phyloP scores from a whole-genome alignment of 2,113 vertebrate genomes.

The Oplegnathus fasciatus region DNA sequence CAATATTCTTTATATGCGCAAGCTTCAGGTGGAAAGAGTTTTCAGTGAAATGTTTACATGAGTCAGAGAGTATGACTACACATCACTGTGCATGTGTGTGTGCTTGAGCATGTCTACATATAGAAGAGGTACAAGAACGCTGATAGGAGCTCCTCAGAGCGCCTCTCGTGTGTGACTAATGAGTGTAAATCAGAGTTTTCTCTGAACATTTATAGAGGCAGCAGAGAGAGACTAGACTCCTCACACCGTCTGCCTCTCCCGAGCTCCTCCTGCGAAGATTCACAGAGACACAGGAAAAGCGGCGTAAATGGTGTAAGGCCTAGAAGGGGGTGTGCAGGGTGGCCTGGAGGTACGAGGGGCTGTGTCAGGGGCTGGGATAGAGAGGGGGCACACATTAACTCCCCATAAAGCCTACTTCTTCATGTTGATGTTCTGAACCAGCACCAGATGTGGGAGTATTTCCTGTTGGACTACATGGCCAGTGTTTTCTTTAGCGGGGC shows the following conservation, averaged over 20 bases:
- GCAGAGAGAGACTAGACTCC: slow-evolving; percentile 26
- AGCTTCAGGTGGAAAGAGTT: slow-evolving; percentile 23
- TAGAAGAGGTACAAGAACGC: slow-evolving; percentile 28
- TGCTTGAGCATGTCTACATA: slow-evolving; percentile 2
- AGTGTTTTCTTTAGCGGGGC: slow-evolving; percentile 81
- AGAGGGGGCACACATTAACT: slow-evolving; percentile 75
- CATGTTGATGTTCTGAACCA: slow-evolving; percentile 84
- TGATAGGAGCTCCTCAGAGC: slow-evolving; percentile 44
- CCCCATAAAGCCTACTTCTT: slow-evolving; percentile 79
- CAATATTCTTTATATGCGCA: slow-evolving; percentile 4
- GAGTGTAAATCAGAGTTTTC: slow-evolving; percentile 51
- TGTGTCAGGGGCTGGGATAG: slow-evolving; percentile 48
- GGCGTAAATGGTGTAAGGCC: slow-evolving; percentile 18
- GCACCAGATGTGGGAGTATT: slow-evolving; percentile 87
- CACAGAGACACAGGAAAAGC: slow-evolving; percentile 64
- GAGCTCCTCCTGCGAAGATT: slow-evolving; percentile 21
- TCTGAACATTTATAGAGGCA: slow-evolving; percentile 69
- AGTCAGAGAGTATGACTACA: slow-evolving; percentile 27
- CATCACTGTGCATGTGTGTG: background rate
- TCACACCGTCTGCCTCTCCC: background rate
- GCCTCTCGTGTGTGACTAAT: slow-evolving; percentile 55
- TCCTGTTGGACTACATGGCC: slow-evolving; percentile 79
- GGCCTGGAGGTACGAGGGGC: slow-evolving; percentile 58
- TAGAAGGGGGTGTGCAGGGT: slow-evolving; percentile 28
- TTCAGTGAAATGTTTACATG: slow-evolving; percentile 12